Evolutionary conservation across 2,797 vertebrate species (phyloP).

Genomic region (Meriones psammophilus): DNA sequence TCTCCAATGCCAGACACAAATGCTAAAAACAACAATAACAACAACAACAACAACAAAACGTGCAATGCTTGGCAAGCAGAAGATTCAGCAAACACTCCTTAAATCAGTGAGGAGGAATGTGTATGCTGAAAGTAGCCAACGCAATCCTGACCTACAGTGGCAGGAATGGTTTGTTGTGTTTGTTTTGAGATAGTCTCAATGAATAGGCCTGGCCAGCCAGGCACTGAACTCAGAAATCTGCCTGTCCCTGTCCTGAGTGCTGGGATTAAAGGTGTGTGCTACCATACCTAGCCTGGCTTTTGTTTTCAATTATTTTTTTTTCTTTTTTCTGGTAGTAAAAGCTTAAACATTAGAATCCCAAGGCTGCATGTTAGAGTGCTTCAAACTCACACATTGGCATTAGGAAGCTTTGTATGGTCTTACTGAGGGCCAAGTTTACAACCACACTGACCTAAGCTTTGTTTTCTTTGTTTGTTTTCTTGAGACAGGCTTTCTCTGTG

Average conservation of each 20-base stretch:
- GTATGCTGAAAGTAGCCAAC: neutral
- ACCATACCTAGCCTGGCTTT: neutral
- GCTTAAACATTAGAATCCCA: constrained; percentile 5
- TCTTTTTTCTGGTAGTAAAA: neutral
- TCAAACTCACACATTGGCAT: constrained; percentile 13
- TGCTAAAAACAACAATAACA: neutral
- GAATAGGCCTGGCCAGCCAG: neutral
- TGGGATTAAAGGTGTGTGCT: neutral
- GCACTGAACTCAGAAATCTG: neutral
- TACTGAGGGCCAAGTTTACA: constrained; percentile 73
- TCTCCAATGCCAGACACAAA: neutral
- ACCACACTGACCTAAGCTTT: constrained; percentile 67
- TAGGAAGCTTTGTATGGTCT: constrained; percentile 70
- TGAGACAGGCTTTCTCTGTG: neutral
- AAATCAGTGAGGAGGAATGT: neutral
- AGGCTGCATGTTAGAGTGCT: constrained; percentile 24
- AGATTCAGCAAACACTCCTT: neutral
- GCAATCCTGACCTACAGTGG: neutral
- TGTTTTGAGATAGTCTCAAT: neutral
- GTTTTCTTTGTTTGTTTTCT: no score
- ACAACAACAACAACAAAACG: neutral
- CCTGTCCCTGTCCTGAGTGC: neutral
- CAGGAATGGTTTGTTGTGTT: neutral
- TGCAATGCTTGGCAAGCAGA: neutral
- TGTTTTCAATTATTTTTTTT: neutral